Base-by-base conservation (phyloP, 1,140 invertebrate genomes). In the Achroia grisella region DNA sequence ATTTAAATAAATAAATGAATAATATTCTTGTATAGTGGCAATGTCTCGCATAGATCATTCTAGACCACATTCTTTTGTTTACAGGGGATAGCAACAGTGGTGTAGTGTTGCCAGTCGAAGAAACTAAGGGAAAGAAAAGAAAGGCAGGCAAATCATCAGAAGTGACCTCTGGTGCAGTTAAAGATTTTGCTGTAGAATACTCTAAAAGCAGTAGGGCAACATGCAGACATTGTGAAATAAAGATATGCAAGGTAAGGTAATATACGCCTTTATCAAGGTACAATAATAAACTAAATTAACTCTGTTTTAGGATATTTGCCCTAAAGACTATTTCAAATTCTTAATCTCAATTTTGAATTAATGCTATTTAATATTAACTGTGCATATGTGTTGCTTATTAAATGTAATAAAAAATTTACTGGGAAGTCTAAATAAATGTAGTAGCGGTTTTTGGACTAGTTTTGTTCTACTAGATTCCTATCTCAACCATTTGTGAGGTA, bases 181-280 rank as follows among this genome's bases (percentile, higher is more conserved):
- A 89, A 52, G 94, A 97, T 76, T 98, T 93, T 69, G 82, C 67
- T 28, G 88, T 96, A 8, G 95, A 98, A 69, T 97, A 98, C 87
- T 91, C 97, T 0, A 98, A 97, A 78, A 96, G 95, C 4, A 91
- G 89, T 44, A 87, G 93, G 47, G 91, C 96, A 30, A 89, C 83
- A 13, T 99, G 97, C 65, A 88, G 90, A 58, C 93, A 91, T 0
- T 99, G 97, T 86, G 91, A 95, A 57, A 90, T 92, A 48, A 95
- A 93, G 68, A 98, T 99, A 65, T 82, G 90, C 13, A 97, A 94
- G 88, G 91, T 86, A 69, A 59, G 13, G 17, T 23, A 23, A 23
- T 23, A 23, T 23, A 23, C 17, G 6, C 2, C 2, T 23, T 23
- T 23, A n/a, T n/a, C n/a, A n/a, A n/a, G n/a, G n/a, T n/a, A 23